Conservation (phyloP, 2,797 vertebrate genomes). For the Odontamblyopus rebecca region DNA sequence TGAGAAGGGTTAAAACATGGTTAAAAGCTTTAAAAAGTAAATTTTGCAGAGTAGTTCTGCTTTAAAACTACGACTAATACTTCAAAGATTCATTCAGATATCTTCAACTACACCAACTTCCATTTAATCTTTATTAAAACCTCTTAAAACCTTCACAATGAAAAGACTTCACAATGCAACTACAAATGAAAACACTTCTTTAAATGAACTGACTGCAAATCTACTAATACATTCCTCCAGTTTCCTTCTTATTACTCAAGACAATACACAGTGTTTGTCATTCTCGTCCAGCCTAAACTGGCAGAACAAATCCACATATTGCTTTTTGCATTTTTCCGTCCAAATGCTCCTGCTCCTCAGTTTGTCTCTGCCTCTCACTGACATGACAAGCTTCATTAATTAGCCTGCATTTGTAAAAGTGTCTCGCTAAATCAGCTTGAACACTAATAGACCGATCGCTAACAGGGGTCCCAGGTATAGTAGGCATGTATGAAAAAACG, state of each 20-base stretch:
- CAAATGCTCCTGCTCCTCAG: constrained; percentile 1
- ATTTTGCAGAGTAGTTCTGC: too few relatives aligned
- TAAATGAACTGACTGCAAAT: neutral
- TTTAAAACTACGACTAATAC: too few relatives aligned
- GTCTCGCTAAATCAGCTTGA: constrained; percentile 32
- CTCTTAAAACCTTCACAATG: neutral
- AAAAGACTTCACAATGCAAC: neutral
- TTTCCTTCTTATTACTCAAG: constrained; percentile 3
- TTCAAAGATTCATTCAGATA: too few relatives aligned
- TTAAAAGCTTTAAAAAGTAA: too few relatives aligned
- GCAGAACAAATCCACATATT: constrained; percentile 1
- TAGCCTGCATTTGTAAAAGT: constrained; percentile 35
- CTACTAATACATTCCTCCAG: neutral
- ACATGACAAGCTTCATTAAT: constrained; percentile 31
- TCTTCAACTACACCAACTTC: too few relatives aligned
- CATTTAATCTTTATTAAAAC: neutral
- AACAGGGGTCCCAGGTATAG: constrained; percentile 18
- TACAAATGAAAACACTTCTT: neutral
- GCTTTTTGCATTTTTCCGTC: neutral
- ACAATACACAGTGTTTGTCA: constrained; percentile 13
- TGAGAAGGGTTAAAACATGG: too few relatives aligned
- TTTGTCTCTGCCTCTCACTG: constrained; percentile 14
- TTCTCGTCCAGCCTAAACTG: constrained; percentile 10
- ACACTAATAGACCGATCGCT: constrained; percentile 24
- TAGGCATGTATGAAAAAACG: constrained; percentile 14